Conservation (phyloP, 2,797 vertebrate genomes). For the Bovichtus variegatus region DNA sequence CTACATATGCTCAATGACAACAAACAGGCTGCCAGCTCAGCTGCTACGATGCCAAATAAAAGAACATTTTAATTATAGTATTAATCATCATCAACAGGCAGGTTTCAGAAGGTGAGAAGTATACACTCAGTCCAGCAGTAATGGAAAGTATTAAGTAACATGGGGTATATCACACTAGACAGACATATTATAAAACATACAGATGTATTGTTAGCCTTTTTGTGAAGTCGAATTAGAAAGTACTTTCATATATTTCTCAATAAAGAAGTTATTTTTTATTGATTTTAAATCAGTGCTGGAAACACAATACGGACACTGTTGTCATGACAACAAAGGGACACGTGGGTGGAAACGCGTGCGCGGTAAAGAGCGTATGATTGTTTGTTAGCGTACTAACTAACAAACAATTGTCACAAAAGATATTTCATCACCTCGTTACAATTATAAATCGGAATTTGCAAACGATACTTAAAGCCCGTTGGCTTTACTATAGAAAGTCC, state of each 20-base stretch:
- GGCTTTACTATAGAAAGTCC: neutral
- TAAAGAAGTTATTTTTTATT: too few species aligned
- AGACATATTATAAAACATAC: too few species aligned
- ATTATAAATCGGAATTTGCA: too few species aligned
- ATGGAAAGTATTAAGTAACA: neutral
- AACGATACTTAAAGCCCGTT: rapidly evolving
- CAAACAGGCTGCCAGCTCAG: neutral
- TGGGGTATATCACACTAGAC: too few species aligned
- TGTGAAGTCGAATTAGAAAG: too few species aligned
- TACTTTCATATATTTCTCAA: too few species aligned
- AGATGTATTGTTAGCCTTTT: too few species aligned
- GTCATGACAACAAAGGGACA: slow-evolving; percentile 25
- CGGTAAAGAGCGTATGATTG: too few species aligned
- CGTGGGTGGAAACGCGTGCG: neutral
- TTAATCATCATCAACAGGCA: neutral
- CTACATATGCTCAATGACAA: neutral
- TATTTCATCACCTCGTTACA: neutral
- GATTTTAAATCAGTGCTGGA: neutral
- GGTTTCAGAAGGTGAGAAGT: neutral
- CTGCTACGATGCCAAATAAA: neutral
- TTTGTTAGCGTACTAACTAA: too few species aligned
- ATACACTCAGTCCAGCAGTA: neutral
- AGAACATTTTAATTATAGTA: neutral
- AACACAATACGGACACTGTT: neutral
- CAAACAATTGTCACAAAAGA: too few species aligned